Evolutionary conservation across 2,797 vertebrate species (phyloP).

Genomic region (Trachurus trachurus): DNA sequence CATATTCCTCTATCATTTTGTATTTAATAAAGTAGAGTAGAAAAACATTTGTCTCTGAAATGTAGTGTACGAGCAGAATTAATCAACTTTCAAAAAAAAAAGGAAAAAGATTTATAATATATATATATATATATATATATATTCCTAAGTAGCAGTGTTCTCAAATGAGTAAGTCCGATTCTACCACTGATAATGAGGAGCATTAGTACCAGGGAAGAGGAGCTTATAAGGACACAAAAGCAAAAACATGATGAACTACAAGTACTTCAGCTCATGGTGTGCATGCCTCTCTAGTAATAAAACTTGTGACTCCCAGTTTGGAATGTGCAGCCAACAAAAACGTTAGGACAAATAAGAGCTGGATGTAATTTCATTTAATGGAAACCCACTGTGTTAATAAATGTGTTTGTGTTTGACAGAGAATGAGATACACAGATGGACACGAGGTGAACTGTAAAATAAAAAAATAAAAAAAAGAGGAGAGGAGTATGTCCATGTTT

Average conservation of each 20-base stretch:
- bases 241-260: neutral
- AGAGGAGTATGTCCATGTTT: neutral
- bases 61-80: neutral
- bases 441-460: constrained; percentile 29
- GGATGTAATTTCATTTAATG: constrained; percentile 5
- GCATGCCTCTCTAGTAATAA: neutral
- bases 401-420: constrained; percentile 29
- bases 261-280: neutral
- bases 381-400: constrained; percentile 20
- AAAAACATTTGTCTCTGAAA: too few relatives aligned
- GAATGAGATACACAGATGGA: constrained; percentile 9
- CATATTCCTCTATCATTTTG: neutral
- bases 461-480: neutral
- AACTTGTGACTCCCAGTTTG: neutral
- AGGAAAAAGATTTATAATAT: too few relatives aligned
- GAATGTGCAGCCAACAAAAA: constrained; percentile 1
- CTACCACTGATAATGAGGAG: neutral
- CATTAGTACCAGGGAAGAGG: neutral
- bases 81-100: neutral
- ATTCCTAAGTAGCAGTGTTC: too few relatives aligned
- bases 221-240: neutral
- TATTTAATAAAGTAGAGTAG: neutral
- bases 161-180: neutral
- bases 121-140: too few relatives aligned
- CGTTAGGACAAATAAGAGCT: neutral